Base-by-base conservation (phyloP, 2,113 vertebrate genomes). In the Catagonus wagneri region DNA sequence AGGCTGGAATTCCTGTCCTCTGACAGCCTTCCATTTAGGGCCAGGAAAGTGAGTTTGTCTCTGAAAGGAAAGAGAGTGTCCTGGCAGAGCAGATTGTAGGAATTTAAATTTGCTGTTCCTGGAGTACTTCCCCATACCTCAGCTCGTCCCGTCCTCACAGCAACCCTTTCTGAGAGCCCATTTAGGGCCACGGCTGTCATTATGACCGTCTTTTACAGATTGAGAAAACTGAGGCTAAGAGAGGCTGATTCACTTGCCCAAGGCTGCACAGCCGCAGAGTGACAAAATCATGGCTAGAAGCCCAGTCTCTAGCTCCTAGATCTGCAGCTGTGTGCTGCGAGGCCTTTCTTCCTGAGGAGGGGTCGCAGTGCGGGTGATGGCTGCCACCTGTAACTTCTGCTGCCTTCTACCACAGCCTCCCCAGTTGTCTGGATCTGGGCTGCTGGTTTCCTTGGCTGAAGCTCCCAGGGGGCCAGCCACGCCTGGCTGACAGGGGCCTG, bases 11-110 rank as follows among this genome's bases (percentile, higher is more conserved):
- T 89, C 97, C 85, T 93, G 76, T 79, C 78, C 84, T 89, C 95
- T 89, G 95, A 96, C 60, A 15, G 83, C 84, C 93, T 96, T 95
- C 96, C 89, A 56, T 93, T 92, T 93, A 94, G 95, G 81, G 94
- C 93, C 89, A 85, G 93, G 89, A 96, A 89, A 69, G 86, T 25
- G 76, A 88, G 22, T 65, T 87, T 17, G 74, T 94, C 92, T 96
- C 29, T 89, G 95, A 95, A 89, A 89, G 94, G 83, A 88, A 93
- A 94, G 84, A 80, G 76, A 44, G 69, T 32, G 71, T 34, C 20
- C 58, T 94, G 69, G 92, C 65, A 66, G 65, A 60, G 71, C 79
- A 44, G 60, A 32, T 13, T 22, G 79, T 65, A 60, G 78, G 50
- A 54, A 74, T 75, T 20, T 23, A 58, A 72, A 54, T 65, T 69